These are phyloP conservation scores for Watsonalla binaria DNA, from an alignment of 2,888 invertebrate species.

Conservation along the genomic window DNA sequence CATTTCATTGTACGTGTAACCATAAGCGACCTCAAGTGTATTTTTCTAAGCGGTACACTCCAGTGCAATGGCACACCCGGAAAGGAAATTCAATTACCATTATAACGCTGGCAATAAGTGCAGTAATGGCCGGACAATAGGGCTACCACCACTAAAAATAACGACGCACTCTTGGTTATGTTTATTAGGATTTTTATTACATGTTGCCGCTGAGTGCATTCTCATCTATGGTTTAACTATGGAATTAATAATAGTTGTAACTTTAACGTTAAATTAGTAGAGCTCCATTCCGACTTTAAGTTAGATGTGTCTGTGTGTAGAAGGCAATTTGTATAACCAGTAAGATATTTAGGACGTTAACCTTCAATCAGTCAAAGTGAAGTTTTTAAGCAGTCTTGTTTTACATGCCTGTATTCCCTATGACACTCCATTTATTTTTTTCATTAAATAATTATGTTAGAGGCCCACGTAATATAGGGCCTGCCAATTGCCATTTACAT, in stretches of 20 bases:
- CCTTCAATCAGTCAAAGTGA: too few species aligned
- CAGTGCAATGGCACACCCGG: conserved; percentile 26
- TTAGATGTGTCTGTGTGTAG: background rate
- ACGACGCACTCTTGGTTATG: background rate
- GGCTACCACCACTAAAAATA: conserved; percentile 15
- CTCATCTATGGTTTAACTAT: background rate
- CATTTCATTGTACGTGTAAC: too few species aligned
- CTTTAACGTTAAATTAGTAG: background rate
- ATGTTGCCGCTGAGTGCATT: background rate
- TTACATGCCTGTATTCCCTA: too few species aligned
- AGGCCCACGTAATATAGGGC: too few species aligned
- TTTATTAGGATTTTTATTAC: background rate
- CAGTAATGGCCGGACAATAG: conserved; percentile 19
- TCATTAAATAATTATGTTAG: too few species aligned
- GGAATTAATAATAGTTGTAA: too few species aligned
- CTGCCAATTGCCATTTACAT: too few species aligned
- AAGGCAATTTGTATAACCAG: too few species aligned
- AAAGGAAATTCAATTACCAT: conserved; percentile 60
- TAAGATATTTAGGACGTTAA: too few species aligned
- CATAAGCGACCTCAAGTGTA: background rate
- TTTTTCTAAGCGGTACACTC: conserved; percentile 11
- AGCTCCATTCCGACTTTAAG: background rate
- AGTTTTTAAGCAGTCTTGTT: too few species aligned
- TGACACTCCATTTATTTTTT: too few species aligned
- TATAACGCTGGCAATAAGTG: conserved; percentile 33